Evolutionary conservation across 2,113 vertebrate species (phyloP), one percentile per base, ranked within the genome.

Genomic region (Micromys minutus): DNA sequence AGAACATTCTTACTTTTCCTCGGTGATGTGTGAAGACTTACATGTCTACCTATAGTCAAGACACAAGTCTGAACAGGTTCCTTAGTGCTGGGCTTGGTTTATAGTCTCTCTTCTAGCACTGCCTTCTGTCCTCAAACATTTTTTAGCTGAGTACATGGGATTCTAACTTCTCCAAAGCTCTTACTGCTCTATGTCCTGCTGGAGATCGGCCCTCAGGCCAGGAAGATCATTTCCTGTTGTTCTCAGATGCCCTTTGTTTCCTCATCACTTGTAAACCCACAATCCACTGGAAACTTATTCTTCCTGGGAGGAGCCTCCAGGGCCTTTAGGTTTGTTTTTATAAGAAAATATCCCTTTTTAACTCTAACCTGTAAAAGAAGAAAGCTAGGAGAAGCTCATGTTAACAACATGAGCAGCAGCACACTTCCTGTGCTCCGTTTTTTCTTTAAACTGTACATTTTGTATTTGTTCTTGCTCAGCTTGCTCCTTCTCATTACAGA

Each of bases 1-100:
- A 69, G 67, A 26, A 95, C 86, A 72, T n/a, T 36, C 55, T 96
- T 21, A 29, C 42, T 88, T 93, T 81, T 90, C 42, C 61, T 59
- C 72, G 45, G 26, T 88, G 75, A 89, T 50, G 74, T 55, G 34
- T 69, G 90, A 45, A 10, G 87, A 50, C 31, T 75, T 67, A 16
- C 2, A 5, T 16, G 34, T 36, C 36, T 84, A 87, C 76, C 72
- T 79, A 31, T 67, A 84, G 93, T 92, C 29, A 75, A 63, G 65
- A 42, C 52, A 94, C 22, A 87, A 34, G 36, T 22, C 22, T 90
- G 69, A 75, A 31, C 45, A 45, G 42, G 61, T 90, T 61, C 36
- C 84, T 42, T 9, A 7, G n/a, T 79, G 77, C 39, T 7, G 3
- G 47, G 16, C 22, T 90, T 90, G n/a, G 45, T 29, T 95, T 72